Evolutionary conservation across 37 sponge, comb jelly and placozoan genomes (phyloP), one percentile per base, ranked within the genome.

Genomic region (Tethya wilhelma): DNA sequence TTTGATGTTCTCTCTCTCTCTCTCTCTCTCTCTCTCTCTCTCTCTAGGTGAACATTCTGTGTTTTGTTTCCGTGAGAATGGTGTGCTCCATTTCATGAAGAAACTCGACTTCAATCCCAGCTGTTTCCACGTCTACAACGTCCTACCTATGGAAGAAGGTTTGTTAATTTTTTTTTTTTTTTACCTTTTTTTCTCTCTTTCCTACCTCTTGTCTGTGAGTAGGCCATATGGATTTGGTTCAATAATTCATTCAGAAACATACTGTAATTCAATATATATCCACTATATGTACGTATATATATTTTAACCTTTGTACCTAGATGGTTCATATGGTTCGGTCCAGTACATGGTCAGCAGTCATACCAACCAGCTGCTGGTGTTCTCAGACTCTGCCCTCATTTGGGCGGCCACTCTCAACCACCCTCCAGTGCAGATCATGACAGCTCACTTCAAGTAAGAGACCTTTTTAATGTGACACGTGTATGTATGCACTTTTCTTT

Each of bases 21-120:
- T 64, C 37, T 30, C 2, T 33, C 28, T 64, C 14, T 49, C 14
- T 49, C 14, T 49, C 14, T 49, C 14, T 49, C 28, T 60, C 29
- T 64, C 66, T 9, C 34, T 83, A 69, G 87, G 98, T 11, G 93
- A 94, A 68, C 60, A 81, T 25, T 69, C 87, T 44, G 43, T 97
- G 55, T 90, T 90, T 39, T 87, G 89, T 43, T 46, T 92, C 74
- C 62, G 69, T 59, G 91, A 90, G 31, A 92, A 66, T 66, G 98
- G 93, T 1, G 66, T 44, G 22, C 32, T 90, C 19, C 71, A 74
- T 17, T 97, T 89, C 78, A 90, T 90, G 87, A 87, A 78, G 68
- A 94, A 82, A 33, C 71, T 94, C 6, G 98, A 94, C 14, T 66
- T 72, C 65, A 81, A n/a, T 31, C 83, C 83, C 7, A 75, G 56